Conservation (phyloP, 2,113 vertebrate genomes). For the Phycodurus eques region DNA sequence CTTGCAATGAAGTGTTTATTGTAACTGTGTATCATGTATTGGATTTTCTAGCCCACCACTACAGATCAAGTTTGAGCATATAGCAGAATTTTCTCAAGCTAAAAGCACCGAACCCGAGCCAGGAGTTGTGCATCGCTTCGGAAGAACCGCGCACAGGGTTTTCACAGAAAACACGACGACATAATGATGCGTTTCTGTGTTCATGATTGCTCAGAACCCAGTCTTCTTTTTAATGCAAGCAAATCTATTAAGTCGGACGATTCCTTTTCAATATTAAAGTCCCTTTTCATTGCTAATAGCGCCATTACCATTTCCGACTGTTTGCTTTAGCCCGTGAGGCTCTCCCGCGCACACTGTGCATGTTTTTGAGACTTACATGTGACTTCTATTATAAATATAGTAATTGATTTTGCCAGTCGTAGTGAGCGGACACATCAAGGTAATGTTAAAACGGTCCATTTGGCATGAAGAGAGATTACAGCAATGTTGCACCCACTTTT, state of each 20-base stretch:
- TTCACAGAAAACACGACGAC: background rate
- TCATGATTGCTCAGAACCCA: slow-evolving; percentile 4
- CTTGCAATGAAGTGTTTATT: too few relatives aligned
- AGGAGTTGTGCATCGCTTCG: background rate
- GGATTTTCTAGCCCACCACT: background rate
- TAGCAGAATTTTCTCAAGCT: background rate
- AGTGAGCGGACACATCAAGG: slow-evolving; percentile 23
- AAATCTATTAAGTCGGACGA: slow-evolving; percentile 7
- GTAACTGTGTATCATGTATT: background rate
- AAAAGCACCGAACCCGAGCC: background rate
- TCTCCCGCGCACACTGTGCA: background rate
- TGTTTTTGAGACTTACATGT: slow-evolving; percentile 19
- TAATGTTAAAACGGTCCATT: slow-evolving; percentile 21
- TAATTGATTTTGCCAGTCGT: slow-evolving; percentile 28
- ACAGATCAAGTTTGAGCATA: background rate
- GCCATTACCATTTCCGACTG: slow-evolving; percentile 27
- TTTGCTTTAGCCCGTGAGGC: slow-evolving; percentile 10
- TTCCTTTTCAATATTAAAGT: slow-evolving; percentile 19
- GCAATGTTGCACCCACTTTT: slow-evolving; percentile 15
- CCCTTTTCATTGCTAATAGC: slow-evolving; percentile 14
- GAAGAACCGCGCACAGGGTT: background rate
- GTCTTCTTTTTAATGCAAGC: background rate
- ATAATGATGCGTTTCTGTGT: background rate
- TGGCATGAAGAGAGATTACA: slow-evolving; percentile 13
- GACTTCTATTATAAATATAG: slow-evolving; percentile 26